Percentiles rank a stretch among this genome's conserved stretches.
Evolutionary conservation across 2,797 vertebrate genomes (phyloP).

Genomic region (Tragelaphus eurycerus): DNA sequence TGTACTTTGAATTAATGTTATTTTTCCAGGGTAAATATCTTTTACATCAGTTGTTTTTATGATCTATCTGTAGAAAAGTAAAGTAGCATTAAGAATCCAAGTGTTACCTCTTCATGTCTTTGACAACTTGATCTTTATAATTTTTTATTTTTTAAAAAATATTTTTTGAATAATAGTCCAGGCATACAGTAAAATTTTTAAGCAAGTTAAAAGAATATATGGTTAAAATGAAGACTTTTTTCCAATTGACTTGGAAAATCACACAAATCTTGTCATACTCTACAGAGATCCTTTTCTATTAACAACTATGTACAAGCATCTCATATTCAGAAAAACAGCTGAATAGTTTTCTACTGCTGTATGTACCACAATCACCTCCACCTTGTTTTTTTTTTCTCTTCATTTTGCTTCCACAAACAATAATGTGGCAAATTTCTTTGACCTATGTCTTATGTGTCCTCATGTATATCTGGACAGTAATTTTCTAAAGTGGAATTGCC

Average conservation of each 20-base stretch:
- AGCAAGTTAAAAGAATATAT: not conserved
- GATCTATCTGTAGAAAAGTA: constrained; percentile 29
- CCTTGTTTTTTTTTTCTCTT: not conserved
- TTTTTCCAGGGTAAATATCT: constrained; percentile 20
- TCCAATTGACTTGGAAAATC: not conserved
- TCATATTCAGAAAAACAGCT: not conserved
- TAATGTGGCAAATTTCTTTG: not conserved
- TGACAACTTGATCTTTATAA: constrained; percentile 10
- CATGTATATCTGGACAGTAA: not conserved
- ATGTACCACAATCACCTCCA: not conserved
- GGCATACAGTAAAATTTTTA: not conserved
- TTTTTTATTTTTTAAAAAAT: not conserved
- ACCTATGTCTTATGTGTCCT: not conserved
- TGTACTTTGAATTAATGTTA: not conserved
- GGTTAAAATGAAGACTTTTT: not conserved
- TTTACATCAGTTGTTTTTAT: constrained; percentile 47
- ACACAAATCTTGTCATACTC: not conserved
- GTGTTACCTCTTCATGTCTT: not conserved
- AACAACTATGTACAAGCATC: not conserved
- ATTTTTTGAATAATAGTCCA: not conserved
- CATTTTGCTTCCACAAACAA: constrained; percentile 8
- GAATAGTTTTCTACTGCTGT: not conserved
- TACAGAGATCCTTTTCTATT: not conserved
- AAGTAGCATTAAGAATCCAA: constrained; percentile 6
- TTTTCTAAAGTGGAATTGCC: constrained; percentile 22